Evolutionary conservation across 2,888 invertebrate genomes (phyloP).

Genomic region (Platycheirus albimanus): DNA sequence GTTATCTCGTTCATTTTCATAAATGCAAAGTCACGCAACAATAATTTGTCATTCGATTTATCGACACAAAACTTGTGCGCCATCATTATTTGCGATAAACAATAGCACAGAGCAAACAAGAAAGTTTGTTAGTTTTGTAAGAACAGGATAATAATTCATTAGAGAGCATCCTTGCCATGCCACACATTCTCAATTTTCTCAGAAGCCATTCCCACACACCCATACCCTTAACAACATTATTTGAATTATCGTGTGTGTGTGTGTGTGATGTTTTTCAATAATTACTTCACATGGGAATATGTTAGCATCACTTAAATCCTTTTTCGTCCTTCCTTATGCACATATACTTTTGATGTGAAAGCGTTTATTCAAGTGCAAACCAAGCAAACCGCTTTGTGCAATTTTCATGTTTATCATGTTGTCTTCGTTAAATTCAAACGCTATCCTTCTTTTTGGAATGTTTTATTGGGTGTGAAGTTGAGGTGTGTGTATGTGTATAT

Average conservation of each 20-base stretch:
- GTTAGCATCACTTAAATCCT: not conserved
- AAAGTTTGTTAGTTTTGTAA: constrained; percentile 29
- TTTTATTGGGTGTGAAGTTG: constrained; percentile 5
- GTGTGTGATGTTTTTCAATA: constrained; percentile 24
- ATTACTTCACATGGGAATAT: constrained; percentile 5
- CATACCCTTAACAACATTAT: too few species aligned
- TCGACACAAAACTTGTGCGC: constrained; percentile 22
- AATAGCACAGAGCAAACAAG: constrained; percentile 4
- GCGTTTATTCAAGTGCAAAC: constrained; percentile 39
- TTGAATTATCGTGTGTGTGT: not conserved
- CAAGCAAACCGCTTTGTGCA: constrained; percentile 56
- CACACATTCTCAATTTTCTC: not conserved
- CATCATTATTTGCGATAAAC: constrained; percentile 16
- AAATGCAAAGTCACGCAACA: constrained; percentile 40
- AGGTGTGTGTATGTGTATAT: too few species aligned
- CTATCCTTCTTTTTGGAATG: constrained; percentile 10
- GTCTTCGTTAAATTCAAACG: constrained; percentile 51
- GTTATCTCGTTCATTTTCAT: not conserved
- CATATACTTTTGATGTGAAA: constrained; percentile 8
- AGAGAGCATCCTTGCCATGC: not conserved
- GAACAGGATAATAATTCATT: constrained; percentile 35
- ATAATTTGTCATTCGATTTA: constrained; percentile 51
- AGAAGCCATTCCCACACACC: not conserved
- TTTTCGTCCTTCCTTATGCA: not conserved
- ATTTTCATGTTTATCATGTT: constrained; percentile 49